A percentile compares a stretch with the other conserved stretches of the same genome.
These are phyloP conservation scores for Drosophila stalkeri DNA, from an alignment of 2,888 invertebrate species.

Conservation along the genomic window DNA sequence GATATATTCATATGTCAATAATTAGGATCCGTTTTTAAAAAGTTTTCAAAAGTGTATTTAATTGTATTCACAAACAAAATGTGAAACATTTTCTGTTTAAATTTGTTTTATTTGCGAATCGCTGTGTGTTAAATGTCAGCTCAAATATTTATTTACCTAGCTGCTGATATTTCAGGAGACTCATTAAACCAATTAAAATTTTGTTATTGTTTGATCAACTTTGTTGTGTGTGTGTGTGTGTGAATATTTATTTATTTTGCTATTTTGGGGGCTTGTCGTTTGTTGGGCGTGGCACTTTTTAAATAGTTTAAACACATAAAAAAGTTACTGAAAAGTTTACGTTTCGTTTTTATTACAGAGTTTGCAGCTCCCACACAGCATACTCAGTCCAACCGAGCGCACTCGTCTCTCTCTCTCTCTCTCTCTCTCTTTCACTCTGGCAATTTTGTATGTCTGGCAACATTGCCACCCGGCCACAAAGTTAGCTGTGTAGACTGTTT, in stretches of 20 bases:
- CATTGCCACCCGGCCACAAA: conserved; percentile 43
- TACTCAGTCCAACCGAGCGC: neutral
- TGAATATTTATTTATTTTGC: conserved; percentile 19
- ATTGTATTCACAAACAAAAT: neutral
- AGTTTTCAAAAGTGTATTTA: neutral
- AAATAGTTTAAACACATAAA: conserved; percentile 59
- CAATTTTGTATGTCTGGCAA: conserved; percentile 8
- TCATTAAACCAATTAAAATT: conserved; percentile 66
- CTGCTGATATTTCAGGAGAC: conserved; percentile 40
- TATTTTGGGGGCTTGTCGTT: conserved; percentile 20
- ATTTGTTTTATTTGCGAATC: conserved; percentile 30
- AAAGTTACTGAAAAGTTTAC: conserved; percentile 52
- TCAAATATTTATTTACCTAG: conserved; percentile 57
- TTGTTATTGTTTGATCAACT: conserved; percentile 41
- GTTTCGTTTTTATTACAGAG: conserved; percentile 26
- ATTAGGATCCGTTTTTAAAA: neutral
- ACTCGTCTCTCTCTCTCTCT: neutral
- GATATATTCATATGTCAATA: neutral
- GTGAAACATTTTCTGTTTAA: neutral
- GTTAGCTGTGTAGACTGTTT: conserved; percentile 25
- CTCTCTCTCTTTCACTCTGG: neutral
- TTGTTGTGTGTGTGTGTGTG: conserved; percentile 13
- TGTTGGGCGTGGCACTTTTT: conserved; percentile 39
- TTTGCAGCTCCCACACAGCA: neutral
- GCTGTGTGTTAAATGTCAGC: conserved; percentile 44